Evolutionary conservation across 1,140 invertebrate genomes (phyloP), one percentile per base, ranked within the genome.

Genomic region (Bombus affinis): DNA sequence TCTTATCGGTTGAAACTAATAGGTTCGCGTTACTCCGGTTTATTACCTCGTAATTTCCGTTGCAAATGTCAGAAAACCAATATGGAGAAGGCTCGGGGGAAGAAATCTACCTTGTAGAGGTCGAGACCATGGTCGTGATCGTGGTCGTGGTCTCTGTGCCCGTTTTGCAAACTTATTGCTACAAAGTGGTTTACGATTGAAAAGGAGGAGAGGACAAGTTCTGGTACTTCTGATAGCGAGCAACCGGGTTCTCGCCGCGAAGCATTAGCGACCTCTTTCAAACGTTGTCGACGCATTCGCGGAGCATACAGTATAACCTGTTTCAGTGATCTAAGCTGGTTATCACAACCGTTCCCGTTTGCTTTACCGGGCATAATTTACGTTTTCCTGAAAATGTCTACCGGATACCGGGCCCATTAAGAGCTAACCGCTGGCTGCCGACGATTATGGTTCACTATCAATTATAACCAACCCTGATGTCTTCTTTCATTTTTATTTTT

Each of bases 261-360:
- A 37, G 78, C 74, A 83, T 83, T 86, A 83, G 66, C 66, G 71
- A 71, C 76, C 77, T 66, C 57, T 65, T 71, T 77, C 44, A 44
- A 83, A 62, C 70, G 42, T 53, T 68, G 73, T 81, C n/a, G 70
- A 88, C 76, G 84, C 65, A 53, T 66, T 81, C 68, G 78, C 59
- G 65, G 73, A 73, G 53, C 53, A 44, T 32, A 86, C 73, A 66
- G 84, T 72, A 86, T 86, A 89, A 89, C 88, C 88, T 81, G 91
- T 91, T 92, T 88, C 91, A 90, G 91, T 92, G 91, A 92, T 92
- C 90, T 76, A 81, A 86, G 85, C 85, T 85, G 88, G 88, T 86
- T 88, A 88, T 81, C 92, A 93, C 92, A 92, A 92, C 92, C 90
- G 92, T 93, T 93, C 92, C 92, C 92, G 91, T 93, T 93, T 84